Evolutionary conservation across 2,888 invertebrate genomes (phyloP).

Genomic region (Lepidocyrtinus sp.): DNA sequence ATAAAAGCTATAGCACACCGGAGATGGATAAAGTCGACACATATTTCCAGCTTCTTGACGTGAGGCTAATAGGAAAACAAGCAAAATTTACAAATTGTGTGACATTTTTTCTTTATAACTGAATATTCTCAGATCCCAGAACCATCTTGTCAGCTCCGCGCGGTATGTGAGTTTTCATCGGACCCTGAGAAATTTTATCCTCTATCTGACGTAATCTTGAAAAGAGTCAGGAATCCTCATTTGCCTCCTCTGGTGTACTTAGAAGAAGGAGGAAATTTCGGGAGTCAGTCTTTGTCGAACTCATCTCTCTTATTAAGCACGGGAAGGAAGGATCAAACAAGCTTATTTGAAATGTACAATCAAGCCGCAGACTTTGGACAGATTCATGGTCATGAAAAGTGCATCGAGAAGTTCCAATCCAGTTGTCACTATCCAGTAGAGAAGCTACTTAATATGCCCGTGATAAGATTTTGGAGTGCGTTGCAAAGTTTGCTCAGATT

Average conservation of each 20-base stretch:
- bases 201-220: conserved; percentile 69
- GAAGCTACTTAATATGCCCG: conserved; percentile 70
- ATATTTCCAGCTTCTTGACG: conserved; percentile 69
- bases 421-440: conserved; percentile 67
- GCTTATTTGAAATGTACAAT: conserved; percentile 68
- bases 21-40: conserved; percentile 65
- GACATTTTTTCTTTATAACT: neutral
- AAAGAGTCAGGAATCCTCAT: conserved; percentile 63
- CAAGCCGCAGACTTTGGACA: conserved; percentile 68
- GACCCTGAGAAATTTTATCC: conserved; percentile 69
- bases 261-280: conserved; percentile 7
- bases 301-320: neutral
- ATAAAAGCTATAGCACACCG: conserved; percentile 54
- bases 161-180: conserved; percentile 70
- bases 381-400: conserved; percentile 58
- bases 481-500: conserved; percentile 67
- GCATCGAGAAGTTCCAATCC: conserved; percentile 57
- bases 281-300: neutral
- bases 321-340: conserved; percentile 11
- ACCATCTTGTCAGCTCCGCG: conserved; percentile 69
- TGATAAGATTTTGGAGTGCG: conserved; percentile 70
- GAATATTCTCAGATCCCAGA: conserved; percentile 67
- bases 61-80: too few relatives aligned
- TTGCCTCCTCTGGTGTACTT: conserved; percentile 51
- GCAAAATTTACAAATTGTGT: too few relatives aligned